phyloP scores from a whole-genome alignment of 2,113 vertebrate species.

The Mobula hypostoma region DNA sequence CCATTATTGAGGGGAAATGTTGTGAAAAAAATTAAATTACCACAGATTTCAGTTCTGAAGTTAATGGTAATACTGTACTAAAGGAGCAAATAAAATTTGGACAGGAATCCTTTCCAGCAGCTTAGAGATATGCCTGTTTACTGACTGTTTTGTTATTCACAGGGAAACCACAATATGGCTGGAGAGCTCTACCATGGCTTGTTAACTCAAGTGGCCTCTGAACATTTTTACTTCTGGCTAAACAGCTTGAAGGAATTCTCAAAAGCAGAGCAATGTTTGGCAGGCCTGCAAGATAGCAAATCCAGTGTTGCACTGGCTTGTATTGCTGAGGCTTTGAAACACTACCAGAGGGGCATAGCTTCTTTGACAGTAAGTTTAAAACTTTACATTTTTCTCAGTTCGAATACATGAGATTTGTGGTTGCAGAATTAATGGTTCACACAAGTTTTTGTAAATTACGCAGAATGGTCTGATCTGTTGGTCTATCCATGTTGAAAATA shows the following conservation, averaged over 20 bases:
- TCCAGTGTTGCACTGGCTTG: conserved; percentile 79
- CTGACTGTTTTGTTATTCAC: conserved; percentile 26
- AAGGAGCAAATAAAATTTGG: background rate
- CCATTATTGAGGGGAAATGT: background rate
- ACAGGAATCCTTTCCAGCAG: background rate
- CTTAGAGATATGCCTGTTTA: background rate
- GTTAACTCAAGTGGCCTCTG: conserved; percentile 88
- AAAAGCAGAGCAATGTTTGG: conserved; percentile 83
- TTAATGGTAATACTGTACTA: background rate
- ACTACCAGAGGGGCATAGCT: conserved; percentile 93
- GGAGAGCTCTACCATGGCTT: conserved; percentile 89
- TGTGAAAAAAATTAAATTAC: background rate
- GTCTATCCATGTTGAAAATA: background rate
- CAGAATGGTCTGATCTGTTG: background rate
- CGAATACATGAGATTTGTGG: background rate
- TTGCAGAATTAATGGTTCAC: background rate
- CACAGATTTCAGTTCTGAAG: background rate
- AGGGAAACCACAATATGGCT: conserved; percentile 95
- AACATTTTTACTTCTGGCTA: conserved; percentile 98
- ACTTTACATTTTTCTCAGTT: background rate
- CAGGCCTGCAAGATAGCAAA: conserved; percentile 73
- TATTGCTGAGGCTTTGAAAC: conserved; percentile 84
- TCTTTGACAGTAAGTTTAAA: conserved; percentile 79
- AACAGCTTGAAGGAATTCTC: conserved; percentile 96
- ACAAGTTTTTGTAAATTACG: background rate